Evolutionary conservation across 2,113 vertebrate species (phyloP).

Genomic region (Phylloscopus whistleri): DNA sequence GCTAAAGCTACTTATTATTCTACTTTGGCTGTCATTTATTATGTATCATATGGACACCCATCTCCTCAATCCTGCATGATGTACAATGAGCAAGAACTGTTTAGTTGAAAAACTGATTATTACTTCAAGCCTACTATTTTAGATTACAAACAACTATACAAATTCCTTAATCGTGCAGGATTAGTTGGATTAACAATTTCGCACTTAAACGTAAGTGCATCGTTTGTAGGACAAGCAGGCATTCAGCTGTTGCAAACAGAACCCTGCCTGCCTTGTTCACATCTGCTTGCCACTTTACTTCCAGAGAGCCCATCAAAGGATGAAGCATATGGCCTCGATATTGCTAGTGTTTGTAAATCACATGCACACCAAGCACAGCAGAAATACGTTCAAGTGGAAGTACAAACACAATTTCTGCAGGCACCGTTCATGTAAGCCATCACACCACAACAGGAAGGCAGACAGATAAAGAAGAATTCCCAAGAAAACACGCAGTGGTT

Average conservation of each 20-base stretch:
- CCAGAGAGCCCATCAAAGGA: slow-evolving; percentile 7
- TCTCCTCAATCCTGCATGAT: background rate
- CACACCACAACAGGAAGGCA: background rate
- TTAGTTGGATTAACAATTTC: slow-evolving; percentile 40
- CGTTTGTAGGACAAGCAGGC: slow-evolving; percentile 5
- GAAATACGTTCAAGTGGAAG: background rate
- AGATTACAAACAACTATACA: background rate
- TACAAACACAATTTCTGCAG: background rate
- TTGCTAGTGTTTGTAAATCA: background rate
- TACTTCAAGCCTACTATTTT: background rate
- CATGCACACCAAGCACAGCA: background rate
- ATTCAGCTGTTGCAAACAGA: slow-evolving; percentile 30
- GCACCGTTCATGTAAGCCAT: background rate
- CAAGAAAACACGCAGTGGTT: background rate
- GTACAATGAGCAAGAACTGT: background rate
- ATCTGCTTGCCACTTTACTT: slow-evolving; percentile 43
- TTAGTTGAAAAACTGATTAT: background rate
- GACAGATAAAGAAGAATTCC: background rate
- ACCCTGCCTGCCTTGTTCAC: background rate
- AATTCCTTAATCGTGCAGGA: background rate
- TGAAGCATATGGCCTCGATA: background rate
- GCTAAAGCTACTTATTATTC: slow-evolving; percentile 1
- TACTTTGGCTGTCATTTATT: background rate
- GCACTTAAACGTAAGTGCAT: slow-evolving; percentile 19
- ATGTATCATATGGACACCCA: background rate